A percentile compares a stretch with the other conserved stretches of the same genome.
These are phyloP conservation scores for Pterophyllum scalare DNA, from an alignment of 2,113 vertebrate species.

Conservation along the genomic window DNA sequence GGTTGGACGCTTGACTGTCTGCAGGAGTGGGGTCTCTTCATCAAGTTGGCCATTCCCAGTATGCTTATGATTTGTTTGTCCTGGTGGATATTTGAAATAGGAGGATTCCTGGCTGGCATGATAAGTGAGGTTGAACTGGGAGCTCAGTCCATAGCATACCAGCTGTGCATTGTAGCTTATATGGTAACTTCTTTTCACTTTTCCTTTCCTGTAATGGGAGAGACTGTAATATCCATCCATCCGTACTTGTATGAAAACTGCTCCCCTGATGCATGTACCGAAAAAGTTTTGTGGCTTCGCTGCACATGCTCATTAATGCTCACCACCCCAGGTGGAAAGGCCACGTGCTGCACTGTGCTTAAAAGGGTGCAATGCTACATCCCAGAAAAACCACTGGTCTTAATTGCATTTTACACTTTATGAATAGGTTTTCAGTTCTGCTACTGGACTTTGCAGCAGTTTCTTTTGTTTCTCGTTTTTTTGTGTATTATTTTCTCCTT, in stretches of 20 bases:
- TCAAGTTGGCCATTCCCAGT: slow-evolving; percentile 85
- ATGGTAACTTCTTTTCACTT: slow-evolving; percentile 82
- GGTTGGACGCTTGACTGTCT: slow-evolving; percentile 89
- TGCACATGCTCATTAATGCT: not conserved
- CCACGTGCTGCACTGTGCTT: no score
- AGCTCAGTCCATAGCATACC: slow-evolving; percentile 86
- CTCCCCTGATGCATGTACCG: accelerated
- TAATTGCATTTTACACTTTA: not conserved
- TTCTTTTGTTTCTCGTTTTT: not conserved
- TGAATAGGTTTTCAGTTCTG: not conserved
- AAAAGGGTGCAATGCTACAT: not conserved
- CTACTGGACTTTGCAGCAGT: not conserved
- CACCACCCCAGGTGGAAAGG: not conserved
- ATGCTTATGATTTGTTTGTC: slow-evolving; percentile 93
- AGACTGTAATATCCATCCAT: not conserved
- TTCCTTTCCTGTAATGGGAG: accelerated
- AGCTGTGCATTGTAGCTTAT: slow-evolving; percentile 80
- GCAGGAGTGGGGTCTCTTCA: slow-evolving; percentile 87
- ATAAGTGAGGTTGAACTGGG: slow-evolving; percentile 88
- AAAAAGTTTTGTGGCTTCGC: not conserved
- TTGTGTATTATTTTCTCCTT: accelerated
- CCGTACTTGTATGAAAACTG: not conserved
- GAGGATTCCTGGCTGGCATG: slow-evolving; percentile 78
- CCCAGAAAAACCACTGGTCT: not conserved
- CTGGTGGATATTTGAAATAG: slow-evolving; percentile 46